Evolutionary conservation across 2,797 vertebrate genomes (phyloP).

Genomic region (Champsocephalus gunnari): DNA sequence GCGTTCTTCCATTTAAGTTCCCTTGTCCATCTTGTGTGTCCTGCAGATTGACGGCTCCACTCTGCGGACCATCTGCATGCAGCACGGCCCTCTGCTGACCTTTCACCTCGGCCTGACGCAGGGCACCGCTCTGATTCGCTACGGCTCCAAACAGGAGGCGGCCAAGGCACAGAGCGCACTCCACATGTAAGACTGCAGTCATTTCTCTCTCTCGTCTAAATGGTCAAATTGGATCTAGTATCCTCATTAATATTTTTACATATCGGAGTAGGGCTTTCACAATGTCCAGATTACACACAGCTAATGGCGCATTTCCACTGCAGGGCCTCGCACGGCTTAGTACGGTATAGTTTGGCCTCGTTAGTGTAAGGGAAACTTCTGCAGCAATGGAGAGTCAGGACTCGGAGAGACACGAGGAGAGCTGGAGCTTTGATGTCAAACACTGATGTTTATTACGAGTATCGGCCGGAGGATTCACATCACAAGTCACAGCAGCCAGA

Average conservation of each 20-base stretch:
- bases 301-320: too few species aligned
- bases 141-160: constrained; percentile 96
- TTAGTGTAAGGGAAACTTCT: too few species aligned
- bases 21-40: not conserved
- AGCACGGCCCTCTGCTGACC: constrained; percentile 98
- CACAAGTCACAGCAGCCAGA: too few species aligned
- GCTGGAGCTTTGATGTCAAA: too few species aligned
- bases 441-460: too few species aligned
- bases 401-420: too few species aligned
- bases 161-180: constrained; percentile 98
- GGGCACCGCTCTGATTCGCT: constrained; percentile 98
- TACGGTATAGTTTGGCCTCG: too few species aligned
- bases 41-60: constrained; percentile 96
- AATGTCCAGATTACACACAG: too few species aligned
- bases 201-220: not conserved
- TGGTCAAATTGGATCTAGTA: not conserved
- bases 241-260: not conserved
- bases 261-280: too few species aligned
- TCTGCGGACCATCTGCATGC: constrained; percentile 98
- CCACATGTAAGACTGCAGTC: constrained; percentile 89
- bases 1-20: not conserved
- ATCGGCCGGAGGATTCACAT: too few species aligned
- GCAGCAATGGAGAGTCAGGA: too few species aligned
- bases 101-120: constrained; percentile 99
- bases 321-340: too few species aligned